Evolutionary conservation across 2,113 vertebrate species (phyloP).

Genomic region (Proterorhinus semilunaris): DNA sequence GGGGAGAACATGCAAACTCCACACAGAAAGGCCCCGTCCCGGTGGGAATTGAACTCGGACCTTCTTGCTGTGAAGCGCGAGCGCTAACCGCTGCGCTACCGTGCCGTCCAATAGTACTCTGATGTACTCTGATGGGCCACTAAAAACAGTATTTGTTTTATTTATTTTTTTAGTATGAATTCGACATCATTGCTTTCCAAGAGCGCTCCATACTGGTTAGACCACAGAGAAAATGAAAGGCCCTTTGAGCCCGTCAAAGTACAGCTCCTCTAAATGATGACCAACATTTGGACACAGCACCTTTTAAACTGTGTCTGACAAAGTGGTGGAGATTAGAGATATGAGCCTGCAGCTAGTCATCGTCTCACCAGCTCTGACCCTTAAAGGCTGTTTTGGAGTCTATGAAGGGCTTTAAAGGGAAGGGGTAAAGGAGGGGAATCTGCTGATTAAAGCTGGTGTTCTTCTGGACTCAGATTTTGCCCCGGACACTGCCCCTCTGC

Average conservation of each 20-base stretch:
- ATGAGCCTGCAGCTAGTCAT: slow-evolving; percentile 36
- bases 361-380: slow-evolving; percentile 30
- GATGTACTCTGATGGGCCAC: not conserved
- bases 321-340: slow-evolving; percentile 45
- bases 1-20: too few relatives aligned
- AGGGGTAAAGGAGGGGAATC: slow-evolving; percentile 28
- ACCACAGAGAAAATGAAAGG: not conserved
- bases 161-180: not conserved
- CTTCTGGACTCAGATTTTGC: slow-evolving; percentile 51
- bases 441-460: slow-evolving; percentile 64
- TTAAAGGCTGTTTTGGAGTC: slow-evolving; percentile 50
- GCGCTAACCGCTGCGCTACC: too few relatives aligned
- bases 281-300: slow-evolving; percentile 9
- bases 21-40: too few relatives aligned
- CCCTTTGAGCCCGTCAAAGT: slow-evolving; percentile 7
- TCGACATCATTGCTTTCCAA: not conserved
- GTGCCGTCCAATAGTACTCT: not conserved
- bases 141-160: not conserved
- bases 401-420: slow-evolving; percentile 34
- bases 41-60: too few relatives aligned
- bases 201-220: not conserved
- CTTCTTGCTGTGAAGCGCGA: too few relatives aligned
- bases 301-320: slow-evolving; percentile 24
- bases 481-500: slow-evolving; percentile 52
- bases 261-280: slow-evolving; percentile 19